Evolutionary conservation across 2,113 vertebrate species (phyloP).

Genomic region (Chionodraco myersi): DNA sequence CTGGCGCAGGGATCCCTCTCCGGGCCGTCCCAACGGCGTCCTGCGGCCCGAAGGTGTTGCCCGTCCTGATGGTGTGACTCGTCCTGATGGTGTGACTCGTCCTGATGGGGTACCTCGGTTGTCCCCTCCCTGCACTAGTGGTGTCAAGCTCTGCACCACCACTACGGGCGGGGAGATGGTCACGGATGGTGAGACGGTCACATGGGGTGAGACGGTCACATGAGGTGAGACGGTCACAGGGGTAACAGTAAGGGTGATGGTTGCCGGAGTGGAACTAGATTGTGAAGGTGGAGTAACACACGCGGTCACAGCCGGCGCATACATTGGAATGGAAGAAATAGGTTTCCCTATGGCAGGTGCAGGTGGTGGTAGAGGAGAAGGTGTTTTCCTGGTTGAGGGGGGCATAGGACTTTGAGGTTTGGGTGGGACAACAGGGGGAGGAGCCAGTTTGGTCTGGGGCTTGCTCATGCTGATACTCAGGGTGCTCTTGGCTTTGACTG

Average conservation of each 20-base stretch:
- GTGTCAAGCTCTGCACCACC: slow-evolving; percentile 82
- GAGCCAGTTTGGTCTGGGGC: slow-evolving; percentile 63
- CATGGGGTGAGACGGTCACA: slow-evolving; percentile 44
- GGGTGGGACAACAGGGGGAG: slow-evolving; percentile 79
- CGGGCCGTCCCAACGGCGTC: slow-evolving; percentile 77
- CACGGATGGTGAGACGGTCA: background rate
- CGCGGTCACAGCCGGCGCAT: slow-evolving; percentile 59
- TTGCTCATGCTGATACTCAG: slow-evolving; percentile 82
- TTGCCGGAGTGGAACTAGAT: slow-evolving; percentile 22
- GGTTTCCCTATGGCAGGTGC: slow-evolving; percentile 82
- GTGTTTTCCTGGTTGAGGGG: slow-evolving; percentile 58
- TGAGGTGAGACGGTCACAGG: slow-evolving; percentile 20
- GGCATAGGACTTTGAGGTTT: slow-evolving; percentile 81
- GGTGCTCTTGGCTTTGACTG: slow-evolving; percentile 80
- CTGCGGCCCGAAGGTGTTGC: slow-evolving; percentile 76
- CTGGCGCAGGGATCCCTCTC: slow-evolving; percentile 87
- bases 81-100: slow-evolving; percentile 50
- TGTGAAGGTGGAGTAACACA: slow-evolving; percentile 51
- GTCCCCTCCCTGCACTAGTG: slow-evolving; percentile 74
- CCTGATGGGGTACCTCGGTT: slow-evolving; percentile 70
- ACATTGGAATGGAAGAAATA: slow-evolving; percentile 85
- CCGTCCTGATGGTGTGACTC: slow-evolving; percentile 69
- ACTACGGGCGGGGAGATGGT: slow-evolving; percentile 74
- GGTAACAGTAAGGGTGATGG: slow-evolving; percentile 46
- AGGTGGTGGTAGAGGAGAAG: slow-evolving; percentile 57